These are phyloP conservation scores for Sylvia atricapilla DNA, from an alignment of 2,113 vertebrate genomes.

Conservation along the genomic window DNA sequence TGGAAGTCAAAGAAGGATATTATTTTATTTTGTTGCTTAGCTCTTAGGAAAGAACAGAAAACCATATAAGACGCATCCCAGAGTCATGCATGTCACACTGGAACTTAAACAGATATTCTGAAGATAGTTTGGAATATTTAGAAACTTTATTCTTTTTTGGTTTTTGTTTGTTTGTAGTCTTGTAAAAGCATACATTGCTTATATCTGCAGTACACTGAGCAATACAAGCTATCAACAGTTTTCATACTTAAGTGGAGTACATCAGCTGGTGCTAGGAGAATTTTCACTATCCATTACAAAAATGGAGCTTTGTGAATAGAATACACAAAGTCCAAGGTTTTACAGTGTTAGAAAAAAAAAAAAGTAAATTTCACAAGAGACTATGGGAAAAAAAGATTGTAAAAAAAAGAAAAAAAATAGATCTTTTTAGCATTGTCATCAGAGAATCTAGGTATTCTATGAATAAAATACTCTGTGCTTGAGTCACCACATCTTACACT, in stretches of 20 bases:
- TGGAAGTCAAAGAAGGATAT: neutral
- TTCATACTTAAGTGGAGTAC: neutral
- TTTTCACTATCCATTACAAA: neutral
- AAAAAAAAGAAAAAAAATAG: too few species aligned
- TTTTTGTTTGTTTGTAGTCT: neutral
- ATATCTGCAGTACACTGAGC: neutral
- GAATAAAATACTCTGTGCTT: neutral
- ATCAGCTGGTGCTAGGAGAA: neutral
- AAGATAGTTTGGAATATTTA: neutral
- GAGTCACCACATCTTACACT: neutral
- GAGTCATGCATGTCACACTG: neutral
- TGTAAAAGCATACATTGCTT: neutral
- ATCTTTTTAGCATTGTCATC: neutral
- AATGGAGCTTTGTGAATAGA: neutral
- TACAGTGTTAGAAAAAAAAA: neutral
- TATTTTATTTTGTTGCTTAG: neutral
- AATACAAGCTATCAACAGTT: neutral
- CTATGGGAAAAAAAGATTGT: neutral
- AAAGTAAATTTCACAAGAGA: neutral
- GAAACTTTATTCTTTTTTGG: fast-evolving
- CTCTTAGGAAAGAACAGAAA: neutral
- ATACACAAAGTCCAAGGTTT: neutral
- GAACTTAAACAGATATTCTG: neutral
- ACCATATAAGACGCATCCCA: neutral
- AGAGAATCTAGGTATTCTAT: neutral